phyloP scores from a whole-genome alignment of 2,797 vertebrate genomes.

The Prionace glauca region DNA sequence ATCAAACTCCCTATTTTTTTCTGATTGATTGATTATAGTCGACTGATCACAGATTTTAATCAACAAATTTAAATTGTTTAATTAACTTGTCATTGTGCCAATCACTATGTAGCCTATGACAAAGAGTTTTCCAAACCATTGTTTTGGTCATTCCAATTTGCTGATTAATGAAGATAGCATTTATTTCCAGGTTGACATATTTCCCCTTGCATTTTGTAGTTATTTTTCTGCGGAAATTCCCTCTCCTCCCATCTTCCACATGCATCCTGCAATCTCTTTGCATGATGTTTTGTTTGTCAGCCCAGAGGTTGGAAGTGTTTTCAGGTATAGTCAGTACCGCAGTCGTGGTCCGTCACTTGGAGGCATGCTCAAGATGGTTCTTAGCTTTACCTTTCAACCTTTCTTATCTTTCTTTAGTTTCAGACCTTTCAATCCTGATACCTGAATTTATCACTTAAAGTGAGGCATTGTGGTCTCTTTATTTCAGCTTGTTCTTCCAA shows the following conservation, averaged over 20 bases:
- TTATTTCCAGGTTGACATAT: background rate
- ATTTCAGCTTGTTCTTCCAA: background rate
- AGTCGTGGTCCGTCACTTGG: background rate
- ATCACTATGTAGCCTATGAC: background rate
- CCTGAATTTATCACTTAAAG: too few relatives aligned
- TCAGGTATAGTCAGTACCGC: background rate
- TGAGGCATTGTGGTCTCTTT: background rate
- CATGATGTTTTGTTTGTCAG: background rate
- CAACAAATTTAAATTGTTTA: constrained; percentile 18
- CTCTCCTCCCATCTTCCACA: background rate
- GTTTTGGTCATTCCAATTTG: constrained; percentile 10
- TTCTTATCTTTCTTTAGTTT: background rate
- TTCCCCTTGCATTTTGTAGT: background rate
- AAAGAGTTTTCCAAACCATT: constrained; percentile 18
- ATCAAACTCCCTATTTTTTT: background rate
- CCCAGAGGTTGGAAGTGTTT: background rate
- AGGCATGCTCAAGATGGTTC: background rate
- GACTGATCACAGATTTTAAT: constrained; percentile 21
- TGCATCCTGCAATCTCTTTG: background rate
- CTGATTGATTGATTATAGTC: constrained; percentile 11
- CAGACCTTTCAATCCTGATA: too few relatives aligned
- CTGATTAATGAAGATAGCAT: background rate
- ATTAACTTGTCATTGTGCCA: constrained; percentile 23
- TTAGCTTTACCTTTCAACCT: background rate
- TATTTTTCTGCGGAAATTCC: background rate